Evolutionary conservation across 2,888 invertebrate species (phyloP), one percentile per base, ranked within the genome.

Genomic region (Antitype chi): DNA sequence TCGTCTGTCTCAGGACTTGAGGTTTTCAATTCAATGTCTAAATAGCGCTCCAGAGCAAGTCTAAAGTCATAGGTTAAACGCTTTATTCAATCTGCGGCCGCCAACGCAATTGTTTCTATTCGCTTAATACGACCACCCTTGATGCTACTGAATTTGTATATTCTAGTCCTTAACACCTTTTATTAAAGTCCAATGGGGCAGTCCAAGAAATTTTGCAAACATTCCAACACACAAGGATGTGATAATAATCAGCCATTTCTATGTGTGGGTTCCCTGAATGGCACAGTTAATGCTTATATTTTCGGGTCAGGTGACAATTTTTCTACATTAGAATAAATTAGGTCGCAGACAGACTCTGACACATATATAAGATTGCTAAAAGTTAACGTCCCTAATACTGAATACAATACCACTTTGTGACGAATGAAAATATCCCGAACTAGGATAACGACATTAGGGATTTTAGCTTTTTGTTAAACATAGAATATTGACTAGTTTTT

Each of bases 21-120:
- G 38, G 23, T 60, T 55, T 17, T 52, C 25, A 76, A 59, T 72
- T 76, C 52, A 62, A 67, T 52, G 23, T 20, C 11, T 15, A 49
- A 57, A 67, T 13, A 38, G 15, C 20, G 13, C 28, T 53, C 63
- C 63, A 47, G 74, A 69, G 53, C 71, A 74, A 83, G 71, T 63
- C 76, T 73, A 81, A 88, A 92, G 92, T 91, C 94, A 92, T 91
- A 91, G 92, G 93, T 95, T 94, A 95, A 95, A 94, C 91, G 91
- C 88, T 93, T 94, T 92, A 95, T 95, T 94, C 93, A 95, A 95
- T 96, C 92, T 94, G 93, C 93, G 91, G 90, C 92, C 94, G 90
- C 94, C 94, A 90, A 93, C 93, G 92, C 94, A 94, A 94, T 95
- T 94, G 94, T 94, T 93, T 93, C 93, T 92, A 92, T 92, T 93